A percentile compares a stretch with the other conserved stretches of the same genome.
Conservation (phyloP, 64 coral and sea anemone genomes). For the Stichodactyla mertensii region DNA sequence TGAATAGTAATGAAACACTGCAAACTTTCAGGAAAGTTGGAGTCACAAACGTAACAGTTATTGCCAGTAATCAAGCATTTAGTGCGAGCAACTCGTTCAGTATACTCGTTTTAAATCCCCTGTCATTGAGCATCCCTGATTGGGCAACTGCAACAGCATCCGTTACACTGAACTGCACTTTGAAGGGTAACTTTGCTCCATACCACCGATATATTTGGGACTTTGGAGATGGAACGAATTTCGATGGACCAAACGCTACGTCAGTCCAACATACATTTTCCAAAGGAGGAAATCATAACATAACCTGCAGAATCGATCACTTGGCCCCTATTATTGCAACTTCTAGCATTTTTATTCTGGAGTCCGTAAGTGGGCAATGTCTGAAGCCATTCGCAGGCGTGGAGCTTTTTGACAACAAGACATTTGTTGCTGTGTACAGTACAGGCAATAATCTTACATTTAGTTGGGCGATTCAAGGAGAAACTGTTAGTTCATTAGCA, state of each 20-base stretch:
- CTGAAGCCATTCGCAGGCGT: conserved; percentile 61
- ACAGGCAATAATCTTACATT: conserved; percentile 81
- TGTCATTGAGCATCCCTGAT: conserved; percentile 27
- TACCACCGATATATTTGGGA: conserved; percentile 51
- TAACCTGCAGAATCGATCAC: conserved; percentile 35
- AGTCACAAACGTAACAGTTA: conserved; percentile 51
- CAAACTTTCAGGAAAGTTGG: conserved; percentile 32
- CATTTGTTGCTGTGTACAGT: conserved; percentile 22
- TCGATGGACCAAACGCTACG: neutral
- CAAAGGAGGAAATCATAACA: conserved; percentile 21
- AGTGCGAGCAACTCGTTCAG: conserved; percentile 18
- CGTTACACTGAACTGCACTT: conserved; percentile 19
- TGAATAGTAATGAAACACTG: conserved; percentile 21
- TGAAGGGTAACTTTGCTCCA: conserved; percentile 27
- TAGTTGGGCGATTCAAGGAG: conserved; percentile 46
- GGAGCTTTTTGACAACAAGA: conserved; percentile 60
- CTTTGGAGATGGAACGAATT: conserved; percentile 39
- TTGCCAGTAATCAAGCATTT: conserved; percentile 61
- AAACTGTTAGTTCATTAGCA: conserved; percentile 15
- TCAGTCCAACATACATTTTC: conserved; percentile 23
- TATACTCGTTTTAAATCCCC: conserved; percentile 35
- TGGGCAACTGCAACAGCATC: neutral
- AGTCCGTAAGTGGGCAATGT: conserved; percentile 29
- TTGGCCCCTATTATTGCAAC: neutral
- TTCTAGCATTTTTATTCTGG: conserved; percentile 47